Percentiles rank a stretch among this genome's conserved stretches.
phyloP scores from a whole-genome alignment of 1,140 invertebrate species.

The Eufriesea mexicana region DNA sequence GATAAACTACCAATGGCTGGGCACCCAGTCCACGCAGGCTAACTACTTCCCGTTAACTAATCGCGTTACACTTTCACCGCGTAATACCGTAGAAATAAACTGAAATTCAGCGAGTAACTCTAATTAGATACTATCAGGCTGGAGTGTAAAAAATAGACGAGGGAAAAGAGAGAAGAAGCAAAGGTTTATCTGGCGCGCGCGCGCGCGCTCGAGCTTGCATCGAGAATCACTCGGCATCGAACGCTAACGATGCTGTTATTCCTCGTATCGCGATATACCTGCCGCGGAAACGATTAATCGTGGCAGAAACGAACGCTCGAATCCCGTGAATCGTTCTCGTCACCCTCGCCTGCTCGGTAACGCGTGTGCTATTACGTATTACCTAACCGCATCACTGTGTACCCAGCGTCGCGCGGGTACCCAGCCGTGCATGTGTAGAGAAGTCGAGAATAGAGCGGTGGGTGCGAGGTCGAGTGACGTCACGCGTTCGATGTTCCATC shows the following conservation, averaged over 20 bases:
- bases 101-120: too few species aligned
- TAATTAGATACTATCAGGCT: too few species aligned
- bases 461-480: constrained; percentile 66
- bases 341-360: constrained; percentile 7
- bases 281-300: constrained; percentile 12
- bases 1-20: too few species aligned
- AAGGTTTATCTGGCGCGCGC: too few species aligned
- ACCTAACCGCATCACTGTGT: constrained; percentile 53
- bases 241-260: background rate
- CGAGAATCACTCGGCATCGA: background rate
- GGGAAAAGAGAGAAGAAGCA: too few species aligned
- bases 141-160: too few species aligned
- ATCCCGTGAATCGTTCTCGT: constrained; percentile 5
- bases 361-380: constrained; percentile 51
- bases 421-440: too few species aligned
- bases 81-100: too few species aligned
- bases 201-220: too few species aligned
- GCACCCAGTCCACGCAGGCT: too few species aligned
- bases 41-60: too few species aligned
- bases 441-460: constrained; percentile 63
- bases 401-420: background rate
- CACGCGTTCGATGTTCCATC: constrained; percentile 62
- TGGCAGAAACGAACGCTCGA: background rate
- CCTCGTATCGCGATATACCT: background rate
- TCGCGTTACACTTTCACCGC: too few species aligned